Evolutionary conservation across 2,797 vertebrate genomes (phyloP).

Genomic region (Eurystomus glaucurus): DNA sequence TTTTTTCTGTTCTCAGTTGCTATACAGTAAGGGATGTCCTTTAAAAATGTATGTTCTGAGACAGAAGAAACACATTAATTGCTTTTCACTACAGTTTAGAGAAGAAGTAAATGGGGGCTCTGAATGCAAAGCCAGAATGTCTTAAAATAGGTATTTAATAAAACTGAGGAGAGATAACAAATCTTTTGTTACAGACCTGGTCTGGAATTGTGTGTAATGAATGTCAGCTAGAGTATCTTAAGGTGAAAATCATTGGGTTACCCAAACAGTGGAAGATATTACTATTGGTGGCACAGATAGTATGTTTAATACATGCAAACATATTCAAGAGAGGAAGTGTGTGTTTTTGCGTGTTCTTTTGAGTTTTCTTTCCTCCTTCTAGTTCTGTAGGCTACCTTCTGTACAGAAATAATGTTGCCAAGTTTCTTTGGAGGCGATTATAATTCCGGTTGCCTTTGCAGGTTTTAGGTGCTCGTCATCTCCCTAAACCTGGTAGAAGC

Average conservation of each 20-base stretch:
- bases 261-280: neutral
- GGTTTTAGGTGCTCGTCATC: constrained; percentile 95
- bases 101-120: neutral
- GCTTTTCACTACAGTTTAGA: neutral
- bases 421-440: neutral
- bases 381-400: neutral
- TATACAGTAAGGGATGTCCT: neutral
- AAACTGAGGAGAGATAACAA: neutral
- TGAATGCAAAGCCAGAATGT: neutral
- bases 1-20: constrained; percentile 27
- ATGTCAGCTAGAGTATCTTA: neutral
- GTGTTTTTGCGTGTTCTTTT: neutral
- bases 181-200: neutral
- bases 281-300: neutral
- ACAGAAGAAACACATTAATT: neutral
- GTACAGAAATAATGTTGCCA: neutral
- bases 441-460: constrained; percentile 61
- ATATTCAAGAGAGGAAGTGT: neutral
- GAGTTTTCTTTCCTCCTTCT: rapidly evolving
- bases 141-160: neutral
- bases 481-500: constrained; percentile 93
- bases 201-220: neutral
- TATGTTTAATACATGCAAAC: neutral
- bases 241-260: neutral
- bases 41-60: constrained; percentile 4